phyloP scores from a whole-genome alignment of 2,888 invertebrate genomes.

The Diarsia rubi region DNA sequence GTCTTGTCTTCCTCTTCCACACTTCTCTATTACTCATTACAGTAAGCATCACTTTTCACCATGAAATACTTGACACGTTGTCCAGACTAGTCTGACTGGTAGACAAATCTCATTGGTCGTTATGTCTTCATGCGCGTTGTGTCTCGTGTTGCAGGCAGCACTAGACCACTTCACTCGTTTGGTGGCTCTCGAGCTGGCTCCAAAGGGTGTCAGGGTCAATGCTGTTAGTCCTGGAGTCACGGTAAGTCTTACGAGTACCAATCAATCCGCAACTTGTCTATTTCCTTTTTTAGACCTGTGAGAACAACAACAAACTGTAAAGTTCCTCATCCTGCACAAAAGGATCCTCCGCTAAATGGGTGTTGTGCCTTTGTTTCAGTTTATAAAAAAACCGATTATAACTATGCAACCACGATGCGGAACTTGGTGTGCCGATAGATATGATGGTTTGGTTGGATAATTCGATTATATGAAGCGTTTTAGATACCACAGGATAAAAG shows the following conservation, averaged over 20 bases:
- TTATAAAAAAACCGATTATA: not conserved
- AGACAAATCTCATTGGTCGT: not conserved
- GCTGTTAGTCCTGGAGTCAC: slow-evolving; percentile 94
- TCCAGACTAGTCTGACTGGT: no score
- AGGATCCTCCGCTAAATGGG: no score
- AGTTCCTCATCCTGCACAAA: not conserved
- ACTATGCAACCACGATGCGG: not conserved
- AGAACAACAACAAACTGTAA: not conserved
- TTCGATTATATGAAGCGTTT: not conserved
- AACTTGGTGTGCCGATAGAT: not conserved
- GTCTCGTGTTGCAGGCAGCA: slow-evolving; percentile 69
- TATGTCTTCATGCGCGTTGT: not conserved
- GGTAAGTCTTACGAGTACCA: slow-evolving; percentile 77
- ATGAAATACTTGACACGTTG: not conserved
- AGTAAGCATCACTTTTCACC: no score
- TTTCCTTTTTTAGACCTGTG: not conserved
- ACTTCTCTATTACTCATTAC: no score
- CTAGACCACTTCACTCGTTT: slow-evolving; percentile 85
- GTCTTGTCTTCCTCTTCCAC: no score
- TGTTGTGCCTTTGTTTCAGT: not conserved
- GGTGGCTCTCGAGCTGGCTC: slow-evolving; percentile 92
- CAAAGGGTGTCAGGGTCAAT: slow-evolving; percentile 92
- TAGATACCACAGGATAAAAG: not conserved
- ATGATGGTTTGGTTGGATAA: not conserved
- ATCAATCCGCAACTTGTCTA: not conserved